A percentile compares a stretch with the other conserved stretches of the same genome.
Evolutionary conservation across 2,888 invertebrate genomes (phyloP).

Genomic region (Conus canariensis): DNA sequence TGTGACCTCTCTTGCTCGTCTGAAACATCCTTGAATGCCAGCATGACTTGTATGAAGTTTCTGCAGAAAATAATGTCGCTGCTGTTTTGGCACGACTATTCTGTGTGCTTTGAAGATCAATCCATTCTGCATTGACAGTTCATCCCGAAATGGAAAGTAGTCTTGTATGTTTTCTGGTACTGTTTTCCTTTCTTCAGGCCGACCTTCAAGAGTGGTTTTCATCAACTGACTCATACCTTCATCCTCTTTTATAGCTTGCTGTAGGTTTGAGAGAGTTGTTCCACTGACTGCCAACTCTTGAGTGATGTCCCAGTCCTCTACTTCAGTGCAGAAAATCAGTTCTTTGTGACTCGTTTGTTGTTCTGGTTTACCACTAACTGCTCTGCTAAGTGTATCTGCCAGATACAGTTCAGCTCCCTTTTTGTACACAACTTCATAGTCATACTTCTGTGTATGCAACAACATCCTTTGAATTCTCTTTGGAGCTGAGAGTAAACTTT

Average conservation of each 20-base stretch:
- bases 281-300: constrained; percentile 12
- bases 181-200: neutral
- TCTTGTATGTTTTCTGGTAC: neutral
- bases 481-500: constrained; percentile 21
- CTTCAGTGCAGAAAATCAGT: constrained; percentile 1
- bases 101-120: constrained; percentile 12
- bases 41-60: constrained; percentile 21
- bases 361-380: neutral
- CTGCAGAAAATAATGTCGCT: neutral
- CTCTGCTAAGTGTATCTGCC: constrained; percentile 11
- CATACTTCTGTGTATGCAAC: neutral
- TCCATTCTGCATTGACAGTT: neutral
- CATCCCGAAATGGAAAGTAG: constrained; percentile 19
- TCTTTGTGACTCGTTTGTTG: constrained; percentile 8
- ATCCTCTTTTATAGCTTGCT: neutral
- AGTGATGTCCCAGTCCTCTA: neutral
- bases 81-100: constrained; percentile 4
- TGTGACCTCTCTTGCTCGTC: constrained; percentile 8
- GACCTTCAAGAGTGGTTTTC: neutral
- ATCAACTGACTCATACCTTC: neutral
- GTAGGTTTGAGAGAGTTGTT: neutral
- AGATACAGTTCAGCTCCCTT: neutral
- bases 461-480: neutral
- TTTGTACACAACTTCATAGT: neutral
- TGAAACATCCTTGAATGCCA: constrained; percentile 18